These are phyloP conservation scores for Caenorhabditis plicata DNA, from an alignment of 2,888 invertebrate genomes.

Conservation along the genomic window DNA sequence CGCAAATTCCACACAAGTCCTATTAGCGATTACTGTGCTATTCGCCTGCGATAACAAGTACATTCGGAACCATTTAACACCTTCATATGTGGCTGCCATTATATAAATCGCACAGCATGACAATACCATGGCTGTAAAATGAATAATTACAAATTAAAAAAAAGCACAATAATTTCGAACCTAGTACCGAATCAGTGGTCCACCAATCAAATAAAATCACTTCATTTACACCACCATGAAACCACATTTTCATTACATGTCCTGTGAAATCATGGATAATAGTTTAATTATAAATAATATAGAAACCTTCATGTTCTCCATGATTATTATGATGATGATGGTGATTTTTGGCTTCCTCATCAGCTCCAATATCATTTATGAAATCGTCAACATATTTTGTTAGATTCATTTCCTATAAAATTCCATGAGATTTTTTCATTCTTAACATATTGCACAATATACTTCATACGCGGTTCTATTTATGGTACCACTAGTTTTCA, in stretches of 20 bases:
- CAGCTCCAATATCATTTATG: not conserved
- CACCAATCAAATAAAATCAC: conserved; percentile 63
- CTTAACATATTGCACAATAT: too few species aligned
- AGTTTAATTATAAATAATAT: conserved; percentile 1
- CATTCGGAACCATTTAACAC: conserved; percentile 78
- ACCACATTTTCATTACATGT: conserved; percentile 64
- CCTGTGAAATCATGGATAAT: conserved; percentile 19
- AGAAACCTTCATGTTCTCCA: conserved; percentile 1
- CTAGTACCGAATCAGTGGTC: conserved; percentile 48
- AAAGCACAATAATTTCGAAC: conserved; percentile 5
- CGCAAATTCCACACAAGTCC: conserved; percentile 23
- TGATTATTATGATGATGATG: conserved; percentile 6
- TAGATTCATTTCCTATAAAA: too few species aligned
- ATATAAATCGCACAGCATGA: conserved; percentile 89
- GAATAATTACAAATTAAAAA: not conserved
- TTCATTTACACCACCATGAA: conserved; percentile 61
- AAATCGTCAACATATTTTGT: too few species aligned
- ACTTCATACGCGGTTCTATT: too few species aligned
- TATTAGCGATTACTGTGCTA: conserved; percentile 12
- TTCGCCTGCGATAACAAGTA: conserved; percentile 51
- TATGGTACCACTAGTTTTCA: too few species aligned
- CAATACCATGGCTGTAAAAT: conserved; percentile 73
- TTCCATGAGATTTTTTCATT: too few species aligned
- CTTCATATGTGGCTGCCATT: conserved; percentile 90
- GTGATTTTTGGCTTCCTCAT: not conserved